These are phyloP conservation scores for Montipora cactus DNA, from an alignment of 64 coral and sea anemone genomes.

Conservation along the genomic window DNA sequence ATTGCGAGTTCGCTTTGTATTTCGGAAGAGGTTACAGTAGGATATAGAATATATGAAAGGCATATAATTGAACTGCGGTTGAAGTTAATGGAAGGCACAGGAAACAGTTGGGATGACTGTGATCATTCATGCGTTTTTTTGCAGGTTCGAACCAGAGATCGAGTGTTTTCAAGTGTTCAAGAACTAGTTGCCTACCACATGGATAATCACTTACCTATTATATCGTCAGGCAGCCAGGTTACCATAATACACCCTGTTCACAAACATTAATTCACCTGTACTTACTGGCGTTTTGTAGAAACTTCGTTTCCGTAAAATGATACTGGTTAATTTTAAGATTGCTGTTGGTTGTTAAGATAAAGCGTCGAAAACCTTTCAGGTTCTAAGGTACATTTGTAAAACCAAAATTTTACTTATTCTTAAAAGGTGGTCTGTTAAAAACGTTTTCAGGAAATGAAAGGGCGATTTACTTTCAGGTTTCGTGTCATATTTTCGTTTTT, in stretches of 20 bases:
- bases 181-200: slow-evolving; percentile 83
- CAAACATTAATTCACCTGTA: slow-evolving; percentile 30
- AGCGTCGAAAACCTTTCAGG: too few species aligned
- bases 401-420: too few species aligned
- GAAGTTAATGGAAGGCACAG: too few species aligned
- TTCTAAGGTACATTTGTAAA: too few species aligned
- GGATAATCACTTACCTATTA: slow-evolving; percentile 86
- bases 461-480: too few species aligned
- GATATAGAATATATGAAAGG: too few species aligned
- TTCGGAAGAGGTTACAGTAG: neutral
- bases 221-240: slow-evolving; percentile 92
- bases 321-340: too few species aligned
- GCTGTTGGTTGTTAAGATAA: too few species aligned
- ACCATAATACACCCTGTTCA: slow-evolving; percentile 82
- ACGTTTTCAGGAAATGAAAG: too few species aligned
- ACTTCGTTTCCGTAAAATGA: neutral
- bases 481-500: too few species aligned
- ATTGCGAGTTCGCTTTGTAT: neutral
- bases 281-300: neutral
- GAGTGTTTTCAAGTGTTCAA: slow-evolving; percentile 88
- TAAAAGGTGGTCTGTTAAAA: too few species aligned
- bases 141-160: slow-evolving; percentile 94
- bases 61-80: too few species aligned
- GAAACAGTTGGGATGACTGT: neutral
- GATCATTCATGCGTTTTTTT: neutral